phyloP scores from a whole-genome alignment of 2,797 vertebrate species.

The Mareca strepera region DNA sequence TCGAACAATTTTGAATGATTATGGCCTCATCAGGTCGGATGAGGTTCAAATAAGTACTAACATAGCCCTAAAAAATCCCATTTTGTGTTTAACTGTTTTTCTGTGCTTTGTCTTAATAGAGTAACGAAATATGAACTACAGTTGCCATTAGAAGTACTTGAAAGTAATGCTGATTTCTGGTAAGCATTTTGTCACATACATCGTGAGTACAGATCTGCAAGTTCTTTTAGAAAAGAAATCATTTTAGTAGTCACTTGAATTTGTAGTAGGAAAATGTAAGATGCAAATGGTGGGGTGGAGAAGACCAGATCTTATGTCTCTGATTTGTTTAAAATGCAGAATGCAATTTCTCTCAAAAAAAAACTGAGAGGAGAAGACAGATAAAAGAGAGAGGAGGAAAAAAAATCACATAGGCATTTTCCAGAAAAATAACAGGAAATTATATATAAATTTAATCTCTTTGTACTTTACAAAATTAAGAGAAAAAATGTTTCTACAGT shows the following conservation, averaged over 20 bases:
- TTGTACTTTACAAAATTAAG: background rate
- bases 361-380: background rate
- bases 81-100: background rate
- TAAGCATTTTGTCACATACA: background rate
- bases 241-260: background rate
- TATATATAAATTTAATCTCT: background rate
- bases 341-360: background rate
- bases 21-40: background rate
- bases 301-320: rapidly evolving
- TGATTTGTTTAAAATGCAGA: background rate
- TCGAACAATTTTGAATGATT: background rate
- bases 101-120: background rate
- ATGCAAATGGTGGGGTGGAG: background rate
- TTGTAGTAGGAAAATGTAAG: background rate
- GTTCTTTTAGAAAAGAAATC: background rate
- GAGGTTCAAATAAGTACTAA: background rate
- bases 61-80: rapidly evolving
- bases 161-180: background rate
- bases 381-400: background rate
- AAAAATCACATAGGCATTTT: background rate
- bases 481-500: background rate
- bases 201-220: background rate
- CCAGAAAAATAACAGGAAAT: background rate
- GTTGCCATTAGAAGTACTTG: background rate
- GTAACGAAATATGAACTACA: background rate